Base-by-base conservation (phyloP, 2,113 vertebrate genomes). In the Myiozetetes cayanensis region DNA sequence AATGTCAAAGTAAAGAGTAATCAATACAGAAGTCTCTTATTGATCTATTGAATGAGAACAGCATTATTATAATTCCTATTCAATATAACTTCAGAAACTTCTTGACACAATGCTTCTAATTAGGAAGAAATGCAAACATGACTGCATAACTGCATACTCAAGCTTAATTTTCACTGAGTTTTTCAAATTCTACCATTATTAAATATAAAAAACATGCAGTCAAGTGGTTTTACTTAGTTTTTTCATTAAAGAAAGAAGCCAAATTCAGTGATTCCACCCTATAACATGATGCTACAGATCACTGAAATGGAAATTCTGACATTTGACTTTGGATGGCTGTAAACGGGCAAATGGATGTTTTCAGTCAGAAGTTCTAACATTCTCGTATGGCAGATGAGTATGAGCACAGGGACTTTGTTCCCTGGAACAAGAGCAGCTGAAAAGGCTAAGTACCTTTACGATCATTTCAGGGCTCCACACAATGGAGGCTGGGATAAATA, bases 1-100 rank as follows among this genome's bases (percentile, higher is more conserved):
- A 93, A 96, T 52, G 25, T 78, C 95, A 88, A 74, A 93, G n/a
- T n/a, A 96, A 96, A 84, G 7, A 96, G 46, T 16, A 68, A 94
- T 49, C 61, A 80, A 37, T 41, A 82, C 18, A 49, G 82, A 83
- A 92, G 28, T 30, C 67, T 70, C 39, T 90, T 20, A n/a, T 7
- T 93, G 35, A 44, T 50, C 63, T 65, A 55, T 1, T 79, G 31
- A 82, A 89, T 47, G 19, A 44, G 5, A 89, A 81, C 9, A 84
- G 21, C 25, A 67, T 35, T 82, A 63, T 63, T 74, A 20, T 37
- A 50, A 85, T 52, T 83, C 30, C 16, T 37, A 59, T 44, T 3
- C 44, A 70, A 33, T 15, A 20, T 15, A 92, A 84, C 25, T 43
- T 44, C 56, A 47, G 28, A 93, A 87, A 67, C 31, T 81, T 67